Percentiles rank a stretch among this genome's conserved stretches.
phyloP scores from a whole-genome alignment of 2,888 invertebrate genomes.

The Lochmaea capreae region DNA sequence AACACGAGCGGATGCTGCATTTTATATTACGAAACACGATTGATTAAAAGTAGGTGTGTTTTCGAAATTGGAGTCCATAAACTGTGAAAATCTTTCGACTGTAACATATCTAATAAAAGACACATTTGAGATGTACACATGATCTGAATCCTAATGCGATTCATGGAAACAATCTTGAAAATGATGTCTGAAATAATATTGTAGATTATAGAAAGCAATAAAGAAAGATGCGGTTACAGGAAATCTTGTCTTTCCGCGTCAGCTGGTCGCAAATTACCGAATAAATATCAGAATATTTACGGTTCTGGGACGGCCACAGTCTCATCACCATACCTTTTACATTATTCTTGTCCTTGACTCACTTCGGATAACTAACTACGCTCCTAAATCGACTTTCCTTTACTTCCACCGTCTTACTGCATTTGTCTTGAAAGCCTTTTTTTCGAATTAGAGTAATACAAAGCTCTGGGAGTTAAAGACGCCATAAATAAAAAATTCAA shows the following conservation, averaged over 20 bases:
- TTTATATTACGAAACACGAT: neutral
- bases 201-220: too few relatives aligned
- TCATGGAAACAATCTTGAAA: too few relatives aligned
- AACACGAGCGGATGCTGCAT: neutral
- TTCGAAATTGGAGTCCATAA: neutral
- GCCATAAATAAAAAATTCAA: neutral
- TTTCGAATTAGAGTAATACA: slow-evolving; percentile 49
- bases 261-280: slow-evolving; percentile 55
- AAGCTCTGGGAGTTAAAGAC: slow-evolving; percentile 36
- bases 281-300: slow-evolving; percentile 62
- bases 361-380: slow-evolving; percentile 50
- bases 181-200: too few relatives aligned
- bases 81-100: too few relatives aligned
- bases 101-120: too few relatives aligned
- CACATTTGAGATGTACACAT: too few relatives aligned
- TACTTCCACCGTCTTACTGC: slow-evolving; percentile 48
- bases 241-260: slow-evolving; percentile 43
- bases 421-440: slow-evolving; percentile 58
- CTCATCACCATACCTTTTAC: slow-evolving; percentile 66
- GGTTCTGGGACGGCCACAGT: slow-evolving; percentile 43
- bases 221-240: neutral
- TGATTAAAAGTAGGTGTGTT: neutral
- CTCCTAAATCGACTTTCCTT: slow-evolving; percentile 54
- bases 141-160: too few relatives aligned
- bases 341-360: slow-evolving; percentile 58